Conservation (phyloP, 2,797 vertebrate species). For the Brotula barbata region DNA sequence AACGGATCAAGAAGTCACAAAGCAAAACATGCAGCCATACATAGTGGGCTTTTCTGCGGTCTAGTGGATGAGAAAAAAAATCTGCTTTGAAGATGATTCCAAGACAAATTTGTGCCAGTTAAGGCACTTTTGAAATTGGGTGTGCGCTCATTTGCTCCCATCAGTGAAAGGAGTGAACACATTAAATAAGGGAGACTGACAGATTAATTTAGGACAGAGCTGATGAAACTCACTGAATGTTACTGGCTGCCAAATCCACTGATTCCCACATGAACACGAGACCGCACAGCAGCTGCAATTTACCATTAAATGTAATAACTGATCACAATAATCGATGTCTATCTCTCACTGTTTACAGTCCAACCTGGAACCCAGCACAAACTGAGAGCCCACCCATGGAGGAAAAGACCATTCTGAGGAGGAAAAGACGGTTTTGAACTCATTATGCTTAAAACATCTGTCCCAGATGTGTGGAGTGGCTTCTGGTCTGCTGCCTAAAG, state of each 20-base stretch:
- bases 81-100: conserved; percentile 71
- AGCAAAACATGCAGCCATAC: conserved; percentile 45
- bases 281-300: conserved; percentile 19
- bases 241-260: conserved; percentile 34
- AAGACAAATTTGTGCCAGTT: conserved; percentile 66
- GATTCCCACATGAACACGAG: conserved; percentile 5
- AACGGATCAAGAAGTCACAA: conserved; percentile 50
- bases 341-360: too few species aligned
- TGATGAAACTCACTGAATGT: conserved; percentile 32
- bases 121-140: conserved; percentile 60
- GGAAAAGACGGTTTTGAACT: conserved; percentile 28
- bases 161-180: conserved; percentile 7
- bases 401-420: neutral
- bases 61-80: conserved; percentile 30
- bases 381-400: too few species aligned
- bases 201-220: conserved; percentile 24
- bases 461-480: conserved; percentile 61
- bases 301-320: conserved; percentile 4
- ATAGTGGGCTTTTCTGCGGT: conserved; percentile 38
- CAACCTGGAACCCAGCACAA: too few species aligned
- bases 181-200: conserved; percentile 22
- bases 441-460: conserved; percentile 68
- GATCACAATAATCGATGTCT: neutral
- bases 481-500: conserved; percentile 33
- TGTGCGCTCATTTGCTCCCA: conserved; percentile 22